Evolutionary conservation across 2,113 vertebrate species (phyloP), one percentile per base, ranked within the genome.

Genomic region (Bothrops jararaca): DNA sequence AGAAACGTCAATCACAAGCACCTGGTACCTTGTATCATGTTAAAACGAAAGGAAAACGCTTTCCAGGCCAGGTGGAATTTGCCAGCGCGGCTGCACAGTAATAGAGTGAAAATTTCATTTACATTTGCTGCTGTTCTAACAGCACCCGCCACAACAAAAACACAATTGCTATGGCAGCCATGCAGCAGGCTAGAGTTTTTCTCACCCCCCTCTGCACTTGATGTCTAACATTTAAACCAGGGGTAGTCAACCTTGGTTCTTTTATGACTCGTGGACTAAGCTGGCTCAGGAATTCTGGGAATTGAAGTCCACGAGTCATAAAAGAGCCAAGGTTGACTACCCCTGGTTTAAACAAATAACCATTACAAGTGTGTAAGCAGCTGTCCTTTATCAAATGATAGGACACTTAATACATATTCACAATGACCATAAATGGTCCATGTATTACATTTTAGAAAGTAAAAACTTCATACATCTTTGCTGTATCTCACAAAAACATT

Each of bases 1-100:
- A 97, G 97, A 97, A 97, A 96, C 92, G 97, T 97, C 98, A 97
- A 95, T 98, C 98, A 97, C 95, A 92, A 95, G 94, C 98, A 98
- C 98, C 98, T 98, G 98, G 98, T 98, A 96, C 98, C 98, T 95
- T 24, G 94, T 94, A 95, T 93, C 94, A 95, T 96, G 92, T 42
- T 94, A 96, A 93, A 95, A 0, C 57, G 96, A 96, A 95, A 96
- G 95, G 95, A 94, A 93, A 93, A 93, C 0, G 60, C 91, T 89
- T 95, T 89, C 92, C 92, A 91, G 85, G 89, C 93, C 94, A 94
- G 95, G 93, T 94, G 93, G 45, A 93, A 95, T 94, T 90, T 52
- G 92, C 92, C 88, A 29, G 92, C 24, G 50, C 94, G 89, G 11
- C 90, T 26, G 45, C 94, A 90, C 89, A 88, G 94, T 23, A 3